Percentiles rank a stretch among this genome's conserved stretches.
Evolutionary conservation across 2,888 invertebrate genomes (phyloP).

Genomic region (Pollenia labialis): DNA sequence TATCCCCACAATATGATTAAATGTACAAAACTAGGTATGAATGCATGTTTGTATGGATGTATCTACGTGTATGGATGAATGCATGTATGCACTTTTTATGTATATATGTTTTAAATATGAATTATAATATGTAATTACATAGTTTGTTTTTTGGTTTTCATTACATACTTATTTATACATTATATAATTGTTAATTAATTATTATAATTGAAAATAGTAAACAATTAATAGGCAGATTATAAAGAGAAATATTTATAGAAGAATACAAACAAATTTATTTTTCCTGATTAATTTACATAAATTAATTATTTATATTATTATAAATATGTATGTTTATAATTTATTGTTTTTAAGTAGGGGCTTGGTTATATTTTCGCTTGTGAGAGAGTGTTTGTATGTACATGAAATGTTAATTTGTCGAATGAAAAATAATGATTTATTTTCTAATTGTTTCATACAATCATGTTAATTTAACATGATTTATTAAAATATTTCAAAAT

Average conservation of each 20-base stretch:
- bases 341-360: background rate
- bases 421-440: conserved; percentile 37
- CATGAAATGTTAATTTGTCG: conserved; percentile 35
- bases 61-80: background rate
- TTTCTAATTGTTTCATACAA: conserved; percentile 35
- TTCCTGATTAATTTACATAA: background rate
- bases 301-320: background rate
- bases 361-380: background rate
- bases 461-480: conserved; percentile 70
- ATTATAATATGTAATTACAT: too few relatives aligned
- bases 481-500: conserved; percentile 21
- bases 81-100: background rate
- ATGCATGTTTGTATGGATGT: background rate
- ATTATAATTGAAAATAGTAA: background rate
- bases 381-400: conserved; percentile 45
- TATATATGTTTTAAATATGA: background rate
- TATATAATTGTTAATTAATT: background rate
- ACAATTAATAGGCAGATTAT: background rate
- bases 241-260: background rate
- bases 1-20: conserved; percentile 15
- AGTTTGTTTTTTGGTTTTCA: too few relatives aligned
- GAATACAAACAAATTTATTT: conserved; percentile 12
- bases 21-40: conserved; percentile 4
- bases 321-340: conserved; percentile 25
- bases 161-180: background rate